Percentiles rank a stretch among this genome's conserved stretches.
Conservation (phyloP, 2,888 invertebrate species). For the Chelonus formosanus region DNA sequence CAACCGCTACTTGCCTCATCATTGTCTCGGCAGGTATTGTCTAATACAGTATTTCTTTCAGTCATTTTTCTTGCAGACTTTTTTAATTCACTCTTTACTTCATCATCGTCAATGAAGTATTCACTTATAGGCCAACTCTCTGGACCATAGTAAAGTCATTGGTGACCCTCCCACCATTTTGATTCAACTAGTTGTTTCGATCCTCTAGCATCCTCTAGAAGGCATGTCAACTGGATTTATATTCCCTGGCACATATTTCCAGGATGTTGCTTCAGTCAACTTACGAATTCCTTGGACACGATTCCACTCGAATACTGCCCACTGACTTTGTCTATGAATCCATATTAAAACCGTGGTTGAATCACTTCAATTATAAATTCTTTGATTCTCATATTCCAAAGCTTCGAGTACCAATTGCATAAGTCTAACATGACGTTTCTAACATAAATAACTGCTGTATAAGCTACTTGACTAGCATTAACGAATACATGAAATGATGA, state of each 20-base stretch:
- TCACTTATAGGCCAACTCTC: slow-evolving; percentile 28
- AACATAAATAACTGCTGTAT: slow-evolving; percentile 45
- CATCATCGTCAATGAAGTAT: no score
- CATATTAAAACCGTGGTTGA: background rate
- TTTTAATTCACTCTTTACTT: no score
- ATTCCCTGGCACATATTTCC: slow-evolving; percentile 4
- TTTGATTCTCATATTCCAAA: background rate
- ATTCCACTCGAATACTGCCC: slow-evolving; percentile 12
- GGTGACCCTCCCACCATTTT: background rate
- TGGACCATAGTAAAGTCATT: background rate
- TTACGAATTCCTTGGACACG: slow-evolving; percentile 4
- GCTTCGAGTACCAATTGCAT: background rate
- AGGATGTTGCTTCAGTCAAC: background rate
- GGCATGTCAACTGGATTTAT: slow-evolving; percentile 6
- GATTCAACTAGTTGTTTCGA: background rate
- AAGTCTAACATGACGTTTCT: slow-evolving; percentile 26
- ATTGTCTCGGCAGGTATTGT: no score
- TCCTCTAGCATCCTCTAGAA: slow-evolving; percentile 4
- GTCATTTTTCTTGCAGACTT: no score
- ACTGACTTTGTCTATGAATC: slow-evolving; percentile 2
- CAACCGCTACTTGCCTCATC: no score
- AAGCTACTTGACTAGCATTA: slow-evolving; percentile 42
- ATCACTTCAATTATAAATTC: background rate
- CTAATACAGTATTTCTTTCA: no score
- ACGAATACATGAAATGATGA: no score